Base-by-base conservation (phyloP, 1,140 invertebrate species). In the Doryteuthis pealeii region DNA sequence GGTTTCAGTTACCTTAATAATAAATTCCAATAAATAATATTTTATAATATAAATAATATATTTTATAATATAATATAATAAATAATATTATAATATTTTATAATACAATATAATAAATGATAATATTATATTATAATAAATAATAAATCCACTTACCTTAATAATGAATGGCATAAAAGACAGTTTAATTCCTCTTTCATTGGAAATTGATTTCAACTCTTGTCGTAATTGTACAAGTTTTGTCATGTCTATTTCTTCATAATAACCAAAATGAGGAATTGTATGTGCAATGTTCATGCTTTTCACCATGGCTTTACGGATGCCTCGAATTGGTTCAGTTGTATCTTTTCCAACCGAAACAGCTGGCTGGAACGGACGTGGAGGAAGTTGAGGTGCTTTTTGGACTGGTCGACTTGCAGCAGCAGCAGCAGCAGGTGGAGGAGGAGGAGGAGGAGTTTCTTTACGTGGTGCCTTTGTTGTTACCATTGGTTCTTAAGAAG, bases 91-190 rank as follows among this genome's bases (percentile, higher is more conserved):
- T n/a, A n/a, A n/a, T n/a, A n/a, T n/a, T n/a, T n/a, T n/a, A n/a
- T n/a, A n/a, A n/a, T n/a, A n/a, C n/a, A n/a, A n/a, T n/a, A n/a
- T n/a, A n/a, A n/a, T n/a, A n/a, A n/a, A n/a, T n/a, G n/a, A n/a
- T n/a, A n/a, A n/a, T n/a, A n/a, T n/a, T n/a, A n/a, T n/a, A n/a
- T n/a, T n/a, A n/a, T n/a, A n/a, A n/a, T n/a, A n/a, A n/a, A n/a
- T n/a, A n/a, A n/a, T n/a, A n/a, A n/a, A n/a, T n/a, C n/a, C n/a
- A 40, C 54, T 74, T 78, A 89, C 89, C 90, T 99, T 99, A 31
- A 99, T 91, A 80, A 99, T 94, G 81, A 99, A 94, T n/a, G 98
- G 97, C 93, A 99, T 93, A 77, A 94, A 96, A 0, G 96, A 94
- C 12, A 99, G 87, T 85, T 95, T 94, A 10, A 96, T 86, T 32